Evolutionary conservation across 2,797 vertebrate species (phyloP).

Genomic region (Australoheros facetus): DNA sequence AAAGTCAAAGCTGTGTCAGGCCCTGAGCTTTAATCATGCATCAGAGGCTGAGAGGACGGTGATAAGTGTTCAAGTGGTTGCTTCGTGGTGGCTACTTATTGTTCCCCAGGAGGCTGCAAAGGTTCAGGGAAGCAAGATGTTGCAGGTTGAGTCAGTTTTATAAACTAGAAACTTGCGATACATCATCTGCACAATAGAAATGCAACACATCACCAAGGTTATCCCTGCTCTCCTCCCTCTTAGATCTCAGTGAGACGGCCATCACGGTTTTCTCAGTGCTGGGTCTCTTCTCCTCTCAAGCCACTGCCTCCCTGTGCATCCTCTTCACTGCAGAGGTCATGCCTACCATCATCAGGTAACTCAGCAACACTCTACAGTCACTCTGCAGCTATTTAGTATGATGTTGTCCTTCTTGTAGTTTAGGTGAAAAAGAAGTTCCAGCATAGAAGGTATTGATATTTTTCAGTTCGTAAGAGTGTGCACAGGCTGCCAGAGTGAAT

Average conservation of each 20-base stretch:
- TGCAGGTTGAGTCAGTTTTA: background rate
- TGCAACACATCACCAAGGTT: background rate
- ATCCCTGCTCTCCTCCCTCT: background rate
- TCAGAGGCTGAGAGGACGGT: constrained; percentile 18
- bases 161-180: background rate
- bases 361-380: background rate
- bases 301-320: constrained; percentile 86
- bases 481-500: background rate
- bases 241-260: constrained; percentile 87
- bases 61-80: background rate
- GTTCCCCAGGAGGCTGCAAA: background rate
- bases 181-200: background rate
- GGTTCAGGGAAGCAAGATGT: background rate
- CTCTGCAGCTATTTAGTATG: background rate
- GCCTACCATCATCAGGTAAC: constrained; percentile 88
- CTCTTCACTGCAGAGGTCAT: constrained; percentile 90
- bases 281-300: constrained; percentile 89
- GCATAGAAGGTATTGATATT: background rate
- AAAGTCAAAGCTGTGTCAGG: constrained; percentile 60
- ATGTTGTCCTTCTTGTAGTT: background rate
- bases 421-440: background rate
- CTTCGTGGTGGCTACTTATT: background rate
- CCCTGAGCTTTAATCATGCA: constrained; percentile 41
- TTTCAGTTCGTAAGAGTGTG: background rate
- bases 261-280: constrained; percentile 88